Percentiles rank a stretch among this genome's conserved stretches.
Conservation (phyloP, 2,113 vertebrate species). For the Thryonomys swinderianus region DNA sequence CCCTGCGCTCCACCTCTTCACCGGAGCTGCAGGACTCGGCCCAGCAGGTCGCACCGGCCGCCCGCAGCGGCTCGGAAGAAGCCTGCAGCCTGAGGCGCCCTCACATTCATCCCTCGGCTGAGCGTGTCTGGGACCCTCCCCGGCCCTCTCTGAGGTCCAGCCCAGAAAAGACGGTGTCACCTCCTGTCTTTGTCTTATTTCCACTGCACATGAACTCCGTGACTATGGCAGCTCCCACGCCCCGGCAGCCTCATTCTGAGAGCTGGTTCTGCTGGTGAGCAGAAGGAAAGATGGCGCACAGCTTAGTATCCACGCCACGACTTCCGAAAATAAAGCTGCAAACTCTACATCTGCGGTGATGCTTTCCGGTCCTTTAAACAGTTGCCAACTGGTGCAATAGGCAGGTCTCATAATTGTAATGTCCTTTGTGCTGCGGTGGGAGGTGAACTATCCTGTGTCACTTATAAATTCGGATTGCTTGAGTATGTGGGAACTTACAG, state of each 20-base stretch:
- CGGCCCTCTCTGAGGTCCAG: not conserved
- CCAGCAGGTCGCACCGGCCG: not conserved
- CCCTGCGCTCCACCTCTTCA: not conserved
- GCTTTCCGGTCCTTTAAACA: constrained; percentile 43
- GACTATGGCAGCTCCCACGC: not conserved
- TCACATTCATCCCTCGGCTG: not conserved
- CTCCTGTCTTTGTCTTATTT: not conserved
- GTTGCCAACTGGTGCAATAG: constrained; percentile 47
- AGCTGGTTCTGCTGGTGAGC: not conserved
- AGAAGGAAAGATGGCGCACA: not conserved
- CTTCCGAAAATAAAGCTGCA: constrained; percentile 46
- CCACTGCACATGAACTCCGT: not conserved
- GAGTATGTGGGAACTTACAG: constrained; percentile 33
- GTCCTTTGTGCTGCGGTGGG: not conserved
- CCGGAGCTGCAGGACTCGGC: not conserved
- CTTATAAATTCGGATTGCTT: constrained; percentile 53
- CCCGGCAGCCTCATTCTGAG: not conserved
- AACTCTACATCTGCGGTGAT: not conserved
- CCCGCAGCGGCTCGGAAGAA: not conserved
- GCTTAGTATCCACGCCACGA: not conserved
- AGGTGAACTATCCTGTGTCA: constrained; percentile 49
- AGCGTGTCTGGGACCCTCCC: not conserved
- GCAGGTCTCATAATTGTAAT: constrained; percentile 43
- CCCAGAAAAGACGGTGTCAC: not conserved
- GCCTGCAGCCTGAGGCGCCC: not conserved